A percentile compares a stretch with the other conserved stretches of the same genome.
phyloP scores from a whole-genome alignment of 2,113 vertebrate species.

The Galemys pyrenaicus region DNA sequence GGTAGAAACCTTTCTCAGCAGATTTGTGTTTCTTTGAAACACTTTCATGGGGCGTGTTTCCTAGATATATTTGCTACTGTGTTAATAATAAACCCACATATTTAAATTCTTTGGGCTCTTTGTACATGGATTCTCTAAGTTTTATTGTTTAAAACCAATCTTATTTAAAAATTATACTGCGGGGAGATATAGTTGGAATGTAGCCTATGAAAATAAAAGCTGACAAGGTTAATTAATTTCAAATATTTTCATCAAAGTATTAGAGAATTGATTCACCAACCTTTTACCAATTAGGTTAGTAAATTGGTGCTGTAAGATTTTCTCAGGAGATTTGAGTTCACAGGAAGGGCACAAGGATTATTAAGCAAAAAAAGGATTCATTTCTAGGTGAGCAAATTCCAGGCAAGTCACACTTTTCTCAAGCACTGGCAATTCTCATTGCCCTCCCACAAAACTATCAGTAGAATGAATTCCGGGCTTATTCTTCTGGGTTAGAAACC shows the following conservation, averaged over 20 bases:
- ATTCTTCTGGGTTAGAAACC: constrained; percentile 4
- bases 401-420: neutral
- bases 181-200: constrained; percentile 6
- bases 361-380: constrained; percentile 43
- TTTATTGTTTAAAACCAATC: constrained; percentile 64
- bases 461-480: constrained; percentile 15
- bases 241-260: constrained; percentile 51
- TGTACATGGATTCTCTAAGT: constrained; percentile 67
- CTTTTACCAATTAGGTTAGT: constrained; percentile 53
- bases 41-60: constrained; percentile 68
- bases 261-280: constrained; percentile 9
- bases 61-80: constrained; percentile 77
- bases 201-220: constrained; percentile 38
- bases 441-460: neutral
- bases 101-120: constrained; percentile 68
- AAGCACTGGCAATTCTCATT: neutral
- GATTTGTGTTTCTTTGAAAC: constrained; percentile 77
- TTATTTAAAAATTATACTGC: constrained; percentile 56
- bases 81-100: constrained; percentile 78
- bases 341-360: constrained; percentile 2
- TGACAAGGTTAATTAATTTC: constrained; percentile 63
- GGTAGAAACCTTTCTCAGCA: constrained; percentile 61
- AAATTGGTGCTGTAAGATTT: constrained; percentile 48
- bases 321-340: constrained; percentile 7
- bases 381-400: constrained; percentile 34